phyloP scores from a whole-genome alignment of 2,113 vertebrate genomes.

The Cinclus mexicanus region DNA sequence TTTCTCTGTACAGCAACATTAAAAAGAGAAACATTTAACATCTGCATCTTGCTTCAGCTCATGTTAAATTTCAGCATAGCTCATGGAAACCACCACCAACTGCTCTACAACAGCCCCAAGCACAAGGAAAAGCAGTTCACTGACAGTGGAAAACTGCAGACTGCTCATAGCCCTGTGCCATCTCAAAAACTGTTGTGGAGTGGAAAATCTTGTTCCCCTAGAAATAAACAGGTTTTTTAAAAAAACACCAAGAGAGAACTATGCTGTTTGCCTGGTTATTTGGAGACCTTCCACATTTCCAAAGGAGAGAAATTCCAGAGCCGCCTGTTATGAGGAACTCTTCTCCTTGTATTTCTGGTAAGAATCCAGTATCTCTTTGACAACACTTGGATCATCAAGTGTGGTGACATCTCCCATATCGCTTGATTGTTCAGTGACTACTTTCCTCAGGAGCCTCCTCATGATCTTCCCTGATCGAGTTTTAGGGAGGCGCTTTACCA shows the following conservation, averaged over 20 bases:
- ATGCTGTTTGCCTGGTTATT: background rate
- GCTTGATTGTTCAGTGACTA: constrained; percentile 66
- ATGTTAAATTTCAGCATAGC: background rate
- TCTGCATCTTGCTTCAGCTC: background rate
- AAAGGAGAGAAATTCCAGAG: background rate
- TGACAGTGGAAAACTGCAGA: background rate
- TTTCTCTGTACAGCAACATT: background rate
- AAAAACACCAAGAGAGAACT: background rate
- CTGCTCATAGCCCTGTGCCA: background rate
- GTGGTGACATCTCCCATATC: constrained; percentile 87
- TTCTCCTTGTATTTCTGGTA: constrained; percentile 72
- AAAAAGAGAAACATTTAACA: background rate
- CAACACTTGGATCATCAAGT: constrained; percentile 85
- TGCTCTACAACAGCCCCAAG: background rate
- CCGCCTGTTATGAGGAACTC: background rate
- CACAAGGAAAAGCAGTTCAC: background rate
- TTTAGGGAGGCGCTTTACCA: constrained; percentile 91
- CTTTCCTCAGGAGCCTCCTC: constrained; percentile 87
- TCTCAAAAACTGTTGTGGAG: background rate
- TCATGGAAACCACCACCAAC: background rate
- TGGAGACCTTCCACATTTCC: background rate
- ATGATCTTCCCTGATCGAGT: constrained; percentile 93
- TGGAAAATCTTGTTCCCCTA: background rate
- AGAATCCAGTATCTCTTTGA: constrained; percentile 81
- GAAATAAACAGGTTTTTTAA: background rate